Base-by-base conservation (phyloP, 2,888 invertebrate species). In the Sphinx pinastri region DNA sequence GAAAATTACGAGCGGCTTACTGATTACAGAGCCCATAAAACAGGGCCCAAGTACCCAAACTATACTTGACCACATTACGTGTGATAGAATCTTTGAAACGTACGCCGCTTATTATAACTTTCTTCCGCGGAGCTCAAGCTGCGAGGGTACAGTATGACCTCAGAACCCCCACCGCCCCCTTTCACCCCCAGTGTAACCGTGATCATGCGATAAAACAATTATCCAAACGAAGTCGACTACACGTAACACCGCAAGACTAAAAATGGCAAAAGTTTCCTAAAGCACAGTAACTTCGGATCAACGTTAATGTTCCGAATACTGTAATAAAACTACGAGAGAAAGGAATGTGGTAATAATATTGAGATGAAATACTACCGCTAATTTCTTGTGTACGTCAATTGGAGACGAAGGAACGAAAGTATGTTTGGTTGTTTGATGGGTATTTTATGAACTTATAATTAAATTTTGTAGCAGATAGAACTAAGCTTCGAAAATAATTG, bases 191-290 rank as follows among this genome's bases (percentile, higher is more conserved):
- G 73, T 80, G 82, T 85, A 80, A 82, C 85, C 79, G 83, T 83
- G 83, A 89, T 89, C 93, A 94, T 93, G 93, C 93, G 91, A 94
- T 93, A 93, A 94, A 94, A 93, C 92, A 94, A 94, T 93, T 93
- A 93, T 91, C 87, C 84, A 87, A 85, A 84, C 86, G 84, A 88
- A 91, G 84, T 87, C 82, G 83, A 81, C 74, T 82, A 82, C 86
- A 88, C 80, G 81, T 84, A 85, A 85, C 83, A 83, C 82, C 76
- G 78, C 80, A 83, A 81, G 79, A 81, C 79, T 79, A 81, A 84
- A 83, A 84, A 71, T 79, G 71, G 75, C 79, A 68, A 77, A 83
- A 82, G 71, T 80, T 81, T 77, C 72, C 76, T 76, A 74, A 76
- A 76, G 75, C 55, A 70, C 69, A 68, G 71, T 54, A 63, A 25